Conservation (phyloP, 2,888 invertebrate species). For the Agrilus cyanescens region DNA sequence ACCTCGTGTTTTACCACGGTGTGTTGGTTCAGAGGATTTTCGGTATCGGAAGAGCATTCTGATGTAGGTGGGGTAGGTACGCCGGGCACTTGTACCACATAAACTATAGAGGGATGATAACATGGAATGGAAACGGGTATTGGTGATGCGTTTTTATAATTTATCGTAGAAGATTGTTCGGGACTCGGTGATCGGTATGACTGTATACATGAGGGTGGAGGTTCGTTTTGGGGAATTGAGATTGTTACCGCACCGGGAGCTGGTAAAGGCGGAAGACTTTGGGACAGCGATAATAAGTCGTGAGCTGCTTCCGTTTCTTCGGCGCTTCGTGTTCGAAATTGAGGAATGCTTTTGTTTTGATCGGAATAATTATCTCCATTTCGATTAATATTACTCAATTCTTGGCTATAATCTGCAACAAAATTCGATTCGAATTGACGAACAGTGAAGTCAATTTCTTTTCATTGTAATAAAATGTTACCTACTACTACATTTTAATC, state of each 20-base stretch:
- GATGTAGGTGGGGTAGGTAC: conserved; percentile 57
- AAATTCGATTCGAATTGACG: no score
- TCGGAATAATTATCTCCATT: no score
- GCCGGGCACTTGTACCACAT: conserved; percentile 34
- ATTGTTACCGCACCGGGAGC: conserved; percentile 57
- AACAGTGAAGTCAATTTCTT: no score
- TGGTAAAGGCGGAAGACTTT: conserved; percentile 64
- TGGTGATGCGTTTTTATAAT: conserved; percentile 20
- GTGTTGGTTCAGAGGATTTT: conserved; percentile 37
- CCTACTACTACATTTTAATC: no score
- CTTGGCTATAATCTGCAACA: no score
- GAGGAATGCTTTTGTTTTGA: conserved; percentile 31
- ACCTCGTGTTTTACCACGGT: conserved; percentile 5
- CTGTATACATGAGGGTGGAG: conserved; percentile 21
- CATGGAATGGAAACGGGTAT: conserved; percentile 21
- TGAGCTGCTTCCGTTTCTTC: conserved; percentile 86
- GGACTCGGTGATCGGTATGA: conserved; percentile 27
- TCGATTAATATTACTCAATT: no score
- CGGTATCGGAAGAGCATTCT: conserved; percentile 61
- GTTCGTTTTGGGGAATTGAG: conserved; percentile 34
- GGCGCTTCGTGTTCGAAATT: conserved; percentile 46
- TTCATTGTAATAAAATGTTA: no score
- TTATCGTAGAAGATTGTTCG: conserved; percentile 17
- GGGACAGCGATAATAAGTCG: conserved; percentile 63
- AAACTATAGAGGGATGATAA: conserved; percentile 28